Evolutionary conservation across 2,113 vertebrate species (phyloP).

Genomic region (Ochotona princeps): DNA sequence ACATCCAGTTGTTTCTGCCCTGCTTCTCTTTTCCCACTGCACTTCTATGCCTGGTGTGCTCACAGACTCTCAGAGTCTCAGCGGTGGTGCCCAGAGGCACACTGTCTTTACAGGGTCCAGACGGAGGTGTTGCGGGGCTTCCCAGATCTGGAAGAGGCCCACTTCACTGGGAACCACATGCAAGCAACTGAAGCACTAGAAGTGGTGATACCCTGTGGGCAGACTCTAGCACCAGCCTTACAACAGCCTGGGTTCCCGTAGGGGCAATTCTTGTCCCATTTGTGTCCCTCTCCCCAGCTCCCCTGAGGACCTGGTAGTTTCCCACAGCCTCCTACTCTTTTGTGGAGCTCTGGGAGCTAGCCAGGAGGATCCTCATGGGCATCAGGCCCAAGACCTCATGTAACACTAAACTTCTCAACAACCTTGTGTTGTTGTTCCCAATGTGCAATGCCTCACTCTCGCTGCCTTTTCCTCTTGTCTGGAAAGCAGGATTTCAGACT

Average conservation of each 20-base stretch:
- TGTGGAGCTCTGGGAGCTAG: neutral
- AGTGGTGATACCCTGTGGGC: neutral
- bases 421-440: neutral
- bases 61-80: neutral
- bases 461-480: neutral
- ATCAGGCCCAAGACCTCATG: neutral
- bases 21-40: neutral
- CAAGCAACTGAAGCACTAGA: neutral
- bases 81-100: no score
- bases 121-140: neutral
- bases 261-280: neutral
- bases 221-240: neutral
- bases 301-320: constrained; percentile 11
- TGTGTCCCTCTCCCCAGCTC: neutral
- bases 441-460: constrained; percentile 26
- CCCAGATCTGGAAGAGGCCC: neutral
- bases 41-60: constrained; percentile 2
- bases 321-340: neutral
- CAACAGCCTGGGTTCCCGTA: neutral
- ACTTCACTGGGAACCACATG: neutral
- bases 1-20: neutral
- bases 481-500: neutral
- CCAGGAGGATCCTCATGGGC: neutral
- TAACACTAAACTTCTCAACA: constrained; percentile 20
- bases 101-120: no score